Evolutionary conservation across 2,797 vertebrate species (phyloP).

Genomic region (Sebastes nivosus): DNA sequence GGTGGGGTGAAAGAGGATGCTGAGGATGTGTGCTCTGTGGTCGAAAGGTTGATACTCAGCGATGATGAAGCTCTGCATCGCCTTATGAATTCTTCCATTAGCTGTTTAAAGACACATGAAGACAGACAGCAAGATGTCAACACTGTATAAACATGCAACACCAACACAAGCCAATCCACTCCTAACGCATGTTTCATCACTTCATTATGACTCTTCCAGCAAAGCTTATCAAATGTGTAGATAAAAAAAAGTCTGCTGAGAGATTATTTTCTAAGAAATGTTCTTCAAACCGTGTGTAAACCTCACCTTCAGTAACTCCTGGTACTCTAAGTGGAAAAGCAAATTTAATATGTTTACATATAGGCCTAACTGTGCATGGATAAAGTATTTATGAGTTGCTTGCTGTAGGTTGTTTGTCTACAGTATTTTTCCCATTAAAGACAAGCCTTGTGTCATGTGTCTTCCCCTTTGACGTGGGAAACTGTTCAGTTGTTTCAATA

Average conservation of each 20-base stretch:
- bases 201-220: background rate
- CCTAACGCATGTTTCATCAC: background rate
- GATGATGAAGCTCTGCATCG: constrained; percentile 62
- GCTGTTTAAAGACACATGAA: constrained; percentile 39
- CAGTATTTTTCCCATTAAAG: background rate
- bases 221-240: background rate
- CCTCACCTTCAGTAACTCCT: too few species aligned
- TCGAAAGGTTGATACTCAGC: constrained; percentile 68
- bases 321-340: too few species aligned
- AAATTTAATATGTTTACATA: too few species aligned
- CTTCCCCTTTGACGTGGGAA: background rate
- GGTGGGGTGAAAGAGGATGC: constrained; percentile 41
- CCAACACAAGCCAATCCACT: too few species aligned
- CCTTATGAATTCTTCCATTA: constrained; percentile 76
- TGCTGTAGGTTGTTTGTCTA: background rate
- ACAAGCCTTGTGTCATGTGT: background rate
- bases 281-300: too few species aligned
- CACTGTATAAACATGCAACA: accelerated
- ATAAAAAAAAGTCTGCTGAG: accelerated
- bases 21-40: background rate
- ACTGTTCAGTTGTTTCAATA: background rate
- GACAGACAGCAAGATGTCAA: background rate
- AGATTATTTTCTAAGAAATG: too few species aligned
- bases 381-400: too few species aligned
- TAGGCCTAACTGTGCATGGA: too few species aligned